Base-by-base conservation (phyloP, 2,113 vertebrate genomes). In the Picathartes gymnocephalus region DNA sequence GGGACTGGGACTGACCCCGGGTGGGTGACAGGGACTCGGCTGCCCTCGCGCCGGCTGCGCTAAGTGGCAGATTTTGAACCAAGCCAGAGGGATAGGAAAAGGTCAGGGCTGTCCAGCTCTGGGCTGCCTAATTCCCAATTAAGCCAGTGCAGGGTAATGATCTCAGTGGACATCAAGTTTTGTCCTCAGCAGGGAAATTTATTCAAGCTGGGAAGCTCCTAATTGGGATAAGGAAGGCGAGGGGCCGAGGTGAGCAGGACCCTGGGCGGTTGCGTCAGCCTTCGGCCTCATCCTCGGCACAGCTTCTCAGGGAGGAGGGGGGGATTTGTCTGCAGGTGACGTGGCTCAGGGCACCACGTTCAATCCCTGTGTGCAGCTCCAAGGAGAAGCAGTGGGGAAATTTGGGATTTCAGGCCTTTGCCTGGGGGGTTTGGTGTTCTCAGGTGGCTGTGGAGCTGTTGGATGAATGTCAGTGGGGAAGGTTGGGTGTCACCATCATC, bases 11-110 rank as follows among this genome's bases (percentile, higher is more conserved):
- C 61, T 33, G 89, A 84, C 56, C 83, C 64, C 0, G 2, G 48
- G 4, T 1, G 2, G 16, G 25, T n/a, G 70, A 35, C 53, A 1
- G 39, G 40, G 91, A 81, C 80, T 81, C 0, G 3, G 54, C 70
- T 57, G 92, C 83, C 90, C 74, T 30, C 10, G 0, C 22, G 1
- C 20, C 1, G 3, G 68, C 74, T 16, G 0, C 0, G 0, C 57
- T 97, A 97, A 97, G 93, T 91, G 95, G 25, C 1, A 3, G 33
- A 96, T 93, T 88, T 61, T 0, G 0, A 97, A 73, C 30, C 96
- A 48, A 40, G 48, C 11, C 40, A 3, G 60, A 31, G 17, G 47
- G 31, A 78, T 2, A 4, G 60, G 39, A 17, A 57, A 72, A 90
- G 90, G 96, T 88, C 66, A 19, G 0, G 7, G 66, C 72, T 25